A percentile compares a stretch with the other conserved stretches of the same genome.
These are phyloP conservation scores for Dinocampus coccinellae DNA, from an alignment of 2,888 invertebrate genomes.

Conservation along the genomic window DNA sequence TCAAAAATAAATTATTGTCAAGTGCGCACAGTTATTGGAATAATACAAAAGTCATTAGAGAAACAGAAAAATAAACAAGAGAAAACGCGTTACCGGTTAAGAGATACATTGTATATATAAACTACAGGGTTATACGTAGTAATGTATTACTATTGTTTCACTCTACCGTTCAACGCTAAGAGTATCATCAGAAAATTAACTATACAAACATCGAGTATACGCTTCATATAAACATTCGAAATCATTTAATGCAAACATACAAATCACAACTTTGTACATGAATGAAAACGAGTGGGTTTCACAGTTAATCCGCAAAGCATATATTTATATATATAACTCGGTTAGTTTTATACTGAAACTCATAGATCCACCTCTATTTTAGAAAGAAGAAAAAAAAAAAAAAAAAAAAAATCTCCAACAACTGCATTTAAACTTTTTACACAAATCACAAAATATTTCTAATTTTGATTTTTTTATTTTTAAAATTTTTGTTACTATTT, in stretches of 20 bases:
- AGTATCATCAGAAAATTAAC: neutral
- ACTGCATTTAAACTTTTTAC: neutral
- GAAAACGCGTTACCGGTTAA: neutral
- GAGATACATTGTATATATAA: neutral
- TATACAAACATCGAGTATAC: neutral
- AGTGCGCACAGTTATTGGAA: neutral
- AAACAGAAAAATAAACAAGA: neutral
- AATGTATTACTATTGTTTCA: neutral
- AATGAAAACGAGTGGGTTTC: constrained; percentile 6
- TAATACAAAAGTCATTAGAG: neutral
- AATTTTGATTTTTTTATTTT: neutral
- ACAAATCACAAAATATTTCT: neutral
- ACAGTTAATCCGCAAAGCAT: constrained; percentile 12
- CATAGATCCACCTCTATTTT: neutral
- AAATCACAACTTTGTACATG: neutral
- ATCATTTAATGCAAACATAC: constrained; percentile 15
- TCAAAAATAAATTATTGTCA: neutral
- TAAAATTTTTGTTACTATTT: neutral
- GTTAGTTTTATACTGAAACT: neutral
- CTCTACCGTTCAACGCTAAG: neutral
- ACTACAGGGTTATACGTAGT: neutral
- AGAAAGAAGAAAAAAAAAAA: neutral
- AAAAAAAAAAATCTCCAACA: neutral
- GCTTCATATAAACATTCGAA: neutral
- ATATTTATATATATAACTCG: neutral